Base-by-base conservation (phyloP, 2,797 vertebrate species). In the Fistularia commersonii region DNA sequence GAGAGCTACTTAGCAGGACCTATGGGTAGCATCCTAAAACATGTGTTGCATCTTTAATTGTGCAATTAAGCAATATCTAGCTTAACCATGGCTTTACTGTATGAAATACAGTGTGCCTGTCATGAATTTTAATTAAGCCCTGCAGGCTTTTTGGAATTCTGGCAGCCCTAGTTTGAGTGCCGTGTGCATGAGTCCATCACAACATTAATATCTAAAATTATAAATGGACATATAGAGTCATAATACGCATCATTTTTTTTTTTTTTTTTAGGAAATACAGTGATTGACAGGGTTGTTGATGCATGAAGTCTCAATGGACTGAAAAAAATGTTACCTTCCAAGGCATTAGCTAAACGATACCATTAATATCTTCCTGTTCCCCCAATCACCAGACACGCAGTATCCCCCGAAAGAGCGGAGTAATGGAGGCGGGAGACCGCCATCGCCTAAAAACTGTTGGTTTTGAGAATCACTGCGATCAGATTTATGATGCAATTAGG, bases 401-500 rank as follows among this genome's bases (percentile, higher is more conserved):
- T 13, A 48, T 11, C 39, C 44, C 35, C 34, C 37, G 23, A 41
- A 48, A 45, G 44, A 44, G 34, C 35, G 32, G 12, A 37, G 47
- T 6, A 47, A 41, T 11, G 36, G 35, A 56, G 48, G 40, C 34
- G 48, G 48, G 44, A n/a, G 8, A 50, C 45, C 44, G 34, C 49
- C 40, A 11, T 53, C 1, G 7, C 61, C 36, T 32, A 7, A 60
- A 59, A 61, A 35, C 52, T 48, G 41, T 13, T 33, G 37, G 32
- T 48, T 69, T 58, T 57, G 11, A 53, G 32, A 64, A 46, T 51
- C 31, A 7, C 48, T 52, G 43, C 4, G 7, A 14, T 61, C 6
- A 48, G 14, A 59, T 57, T 46, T 13, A 60, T 60, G 51, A 60
- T 12, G 55, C 63, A 72, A 55, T 66, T 60, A 33, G 15, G 45